Conservation (phyloP, 1,140 invertebrate species). For the Procambarus virginalis region DNA sequence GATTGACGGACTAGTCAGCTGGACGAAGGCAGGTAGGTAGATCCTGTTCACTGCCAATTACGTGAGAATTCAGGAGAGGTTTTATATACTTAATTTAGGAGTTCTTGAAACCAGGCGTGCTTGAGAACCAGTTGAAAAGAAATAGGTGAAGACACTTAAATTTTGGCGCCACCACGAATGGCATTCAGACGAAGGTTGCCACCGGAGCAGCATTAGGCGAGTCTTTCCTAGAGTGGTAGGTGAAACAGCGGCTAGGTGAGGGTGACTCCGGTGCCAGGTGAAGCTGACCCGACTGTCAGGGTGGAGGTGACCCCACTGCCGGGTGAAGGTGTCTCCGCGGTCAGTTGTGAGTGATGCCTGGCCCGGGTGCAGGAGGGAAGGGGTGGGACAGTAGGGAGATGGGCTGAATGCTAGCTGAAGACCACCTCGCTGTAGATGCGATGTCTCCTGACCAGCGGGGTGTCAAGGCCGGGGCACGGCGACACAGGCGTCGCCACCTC, state of each 20-base stretch:
- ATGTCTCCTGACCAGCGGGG: conserved; percentile 38
- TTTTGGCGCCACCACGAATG: neutral
- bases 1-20: too few relatives aligned
- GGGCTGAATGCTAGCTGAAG: conserved; percentile 27
- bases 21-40: too few relatives aligned
- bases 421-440: conserved; percentile 55
- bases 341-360: neutral
- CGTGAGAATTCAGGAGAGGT: neutral
- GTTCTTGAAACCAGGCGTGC: neutral
- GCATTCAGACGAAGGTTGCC: neutral
- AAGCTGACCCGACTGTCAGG: neutral
- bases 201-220: neutral
- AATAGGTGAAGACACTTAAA: neutral
- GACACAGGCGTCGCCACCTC: conserved; percentile 29
- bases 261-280: neutral
- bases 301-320: too few relatives aligned
- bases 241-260: neutral
- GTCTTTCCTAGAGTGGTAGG: neutral
- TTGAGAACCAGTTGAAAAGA: neutral
- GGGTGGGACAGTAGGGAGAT: too few relatives aligned
- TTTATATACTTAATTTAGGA: neutral
- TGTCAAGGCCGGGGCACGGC: conserved; percentile 46
- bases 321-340: too few relatives aligned
- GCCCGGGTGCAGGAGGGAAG: neutral
- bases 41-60: neutral